These are phyloP conservation scores for Montipora capricornis DNA, from an alignment of 64 coral and sea anemone species.

Conservation along the genomic window DNA sequence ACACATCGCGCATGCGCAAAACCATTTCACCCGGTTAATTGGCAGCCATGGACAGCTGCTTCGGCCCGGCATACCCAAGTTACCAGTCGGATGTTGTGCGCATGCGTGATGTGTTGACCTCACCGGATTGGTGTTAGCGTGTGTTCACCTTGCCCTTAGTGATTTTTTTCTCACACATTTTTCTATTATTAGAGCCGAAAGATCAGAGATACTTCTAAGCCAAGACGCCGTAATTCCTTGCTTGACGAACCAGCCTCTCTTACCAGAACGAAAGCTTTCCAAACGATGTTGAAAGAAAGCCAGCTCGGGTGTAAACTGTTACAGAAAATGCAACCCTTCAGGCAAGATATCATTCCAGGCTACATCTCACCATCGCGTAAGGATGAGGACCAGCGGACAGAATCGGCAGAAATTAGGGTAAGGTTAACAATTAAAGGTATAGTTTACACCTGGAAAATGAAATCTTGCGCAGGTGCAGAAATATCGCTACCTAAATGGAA, in stretches of 20 bases:
- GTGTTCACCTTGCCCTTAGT: too few relatives aligned
- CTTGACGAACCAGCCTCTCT: constrained; percentile 6
- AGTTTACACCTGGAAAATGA: too few relatives aligned
- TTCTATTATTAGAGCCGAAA: background rate
- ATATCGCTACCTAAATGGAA: too few relatives aligned
- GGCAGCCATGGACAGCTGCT: too few relatives aligned
- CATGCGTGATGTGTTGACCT: too few relatives aligned
- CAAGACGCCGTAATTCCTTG: background rate
- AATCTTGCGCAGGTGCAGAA: too few relatives aligned
- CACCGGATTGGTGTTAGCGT: too few relatives aligned
- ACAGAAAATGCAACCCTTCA: constrained; percentile 21
- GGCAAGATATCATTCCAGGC: background rate
- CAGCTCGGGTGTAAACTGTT: background rate
- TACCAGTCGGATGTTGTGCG: too few relatives aligned
- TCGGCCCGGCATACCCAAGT: too few relatives aligned
- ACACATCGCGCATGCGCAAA: too few relatives aligned
- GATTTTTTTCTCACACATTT: background rate
- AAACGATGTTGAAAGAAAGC: background rate
- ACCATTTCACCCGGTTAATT: too few relatives aligned
- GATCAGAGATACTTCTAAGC: background rate
- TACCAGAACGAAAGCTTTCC: background rate
- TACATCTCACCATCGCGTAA: background rate
- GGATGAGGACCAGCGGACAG: background rate
- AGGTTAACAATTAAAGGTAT: too few relatives aligned
- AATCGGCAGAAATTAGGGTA: constrained; percentile 19